Percentiles rank a stretch among this genome's conserved stretches.
Evolutionary conservation across 2,888 invertebrate genomes (phyloP).

Genomic region (Drosophila flavopinicola): DNA sequence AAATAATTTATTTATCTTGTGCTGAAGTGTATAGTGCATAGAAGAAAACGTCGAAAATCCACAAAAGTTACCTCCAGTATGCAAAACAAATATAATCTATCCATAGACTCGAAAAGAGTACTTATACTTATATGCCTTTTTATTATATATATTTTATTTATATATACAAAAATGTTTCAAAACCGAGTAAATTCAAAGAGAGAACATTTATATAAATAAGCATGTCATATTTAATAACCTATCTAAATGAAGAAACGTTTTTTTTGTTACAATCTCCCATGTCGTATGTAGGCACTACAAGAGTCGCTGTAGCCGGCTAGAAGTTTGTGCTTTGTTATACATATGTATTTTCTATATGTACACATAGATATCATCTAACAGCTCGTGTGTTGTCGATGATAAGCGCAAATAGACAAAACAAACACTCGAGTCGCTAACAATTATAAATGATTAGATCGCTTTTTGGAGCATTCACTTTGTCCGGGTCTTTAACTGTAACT

Average conservation of each 20-base stretch:
- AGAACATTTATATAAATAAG: too few species aligned
- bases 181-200: too few species aligned
- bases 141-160: too few species aligned
- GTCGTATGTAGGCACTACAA: conserved; percentile 3
- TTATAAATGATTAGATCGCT: conserved; percentile 79
- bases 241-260: not conserved
- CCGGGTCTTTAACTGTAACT: conserved; percentile 72
- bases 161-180: too few species aligned
- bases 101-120: too few species aligned
- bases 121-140: too few species aligned
- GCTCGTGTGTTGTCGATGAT: conserved; percentile 68
- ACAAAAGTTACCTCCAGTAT: too few species aligned
- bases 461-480: conserved; percentile 76
- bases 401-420: conserved; percentile 77
- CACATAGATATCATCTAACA: conserved; percentile 50
- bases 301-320: conserved; percentile 9
- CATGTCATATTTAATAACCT: not conserved
- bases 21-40: too few species aligned
- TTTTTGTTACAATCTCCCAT: not conserved
- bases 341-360: conserved; percentile 41
- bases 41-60: too few species aligned
- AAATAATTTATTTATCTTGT: too few species aligned
- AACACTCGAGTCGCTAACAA: conserved; percentile 75
- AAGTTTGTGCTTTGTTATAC: conserved; percentile 10
- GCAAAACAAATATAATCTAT: too few species aligned